Evolutionary conservation across 2,888 invertebrate genomes (phyloP).

Genomic region (Rhaphigaster nebulosa): DNA sequence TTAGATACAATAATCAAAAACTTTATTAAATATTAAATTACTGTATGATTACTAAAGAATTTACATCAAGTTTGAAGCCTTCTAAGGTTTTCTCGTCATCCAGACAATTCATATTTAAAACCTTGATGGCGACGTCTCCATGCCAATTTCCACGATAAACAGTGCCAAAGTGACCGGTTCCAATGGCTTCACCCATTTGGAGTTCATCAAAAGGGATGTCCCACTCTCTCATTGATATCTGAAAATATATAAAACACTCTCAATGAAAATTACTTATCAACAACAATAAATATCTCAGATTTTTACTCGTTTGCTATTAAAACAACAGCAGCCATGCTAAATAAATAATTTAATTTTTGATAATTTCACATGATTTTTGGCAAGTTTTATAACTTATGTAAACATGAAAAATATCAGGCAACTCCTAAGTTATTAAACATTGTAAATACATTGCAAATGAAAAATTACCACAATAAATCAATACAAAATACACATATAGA

Average conservation of each 20-base stretch:
- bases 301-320: too few relatives aligned
- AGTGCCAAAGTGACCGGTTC: slow-evolving; percentile 93
- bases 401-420: too few relatives aligned
- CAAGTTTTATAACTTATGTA: too few relatives aligned
- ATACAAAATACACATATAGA: too few relatives aligned
- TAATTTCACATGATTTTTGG: too few relatives aligned
- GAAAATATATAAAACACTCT: slow-evolving; percentile 64
- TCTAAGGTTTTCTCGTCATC: slow-evolving; percentile 89
- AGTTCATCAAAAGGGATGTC: slow-evolving; percentile 98
- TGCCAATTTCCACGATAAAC: slow-evolving; percentile 97
- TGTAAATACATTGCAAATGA: too few relatives aligned
- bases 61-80: slow-evolving; percentile 93
- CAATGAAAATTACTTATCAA: background rate
- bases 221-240: slow-evolving; percentile 95
- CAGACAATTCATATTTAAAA: slow-evolving; percentile 91
- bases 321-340: too few relatives aligned
- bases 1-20: background rate
- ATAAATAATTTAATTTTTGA: too few relatives aligned
- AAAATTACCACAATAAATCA: too few relatives aligned
- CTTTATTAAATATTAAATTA: slow-evolving; percentile 52
- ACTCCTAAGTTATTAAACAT: too few relatives aligned
- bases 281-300: background rate
- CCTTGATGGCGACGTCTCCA: slow-evolving; percentile 97
- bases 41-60: slow-evolving; percentile 24
- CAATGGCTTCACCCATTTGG: slow-evolving; percentile 87